Evolutionary conservation across 2,113 vertebrate species (phyloP), one percentile per base, ranked within the genome.

Genomic region (Formicarius rufipectus): DNA sequence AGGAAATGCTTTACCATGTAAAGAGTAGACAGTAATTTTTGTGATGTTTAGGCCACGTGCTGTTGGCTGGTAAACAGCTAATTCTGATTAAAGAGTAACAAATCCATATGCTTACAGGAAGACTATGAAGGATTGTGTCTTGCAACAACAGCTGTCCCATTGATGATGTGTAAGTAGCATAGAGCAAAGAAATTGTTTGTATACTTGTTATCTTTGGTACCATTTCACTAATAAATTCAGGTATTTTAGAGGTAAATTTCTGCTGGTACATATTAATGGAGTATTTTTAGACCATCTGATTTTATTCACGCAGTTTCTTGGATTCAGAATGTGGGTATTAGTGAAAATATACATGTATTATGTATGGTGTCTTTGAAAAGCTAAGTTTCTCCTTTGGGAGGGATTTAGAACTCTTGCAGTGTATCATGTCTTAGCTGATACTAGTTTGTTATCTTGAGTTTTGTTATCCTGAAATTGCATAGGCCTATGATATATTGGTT

Each of bases 1-100:
- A 96, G 95, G 85, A 97, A 92, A 96, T 98, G 96, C 98, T 98
- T 98, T 98, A 98, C 98, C 96, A 96, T 98, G 98, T 98, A 98
- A 98, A 98, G 98, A 98, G 97, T 97, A 96, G 94, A 93, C 93
- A 95, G 94, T 96, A 95, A 95, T 97, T 98, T 97, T 97, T 97
- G 87, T 95, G 96, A 97, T 98, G 80, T 93, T 97, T 96, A 96
- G 97, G 55, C 97, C 97, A 97, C 93, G 37, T 96, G 89, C 77
- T 88, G 94, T 97, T 98, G 97, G 84, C 97, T 97, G 75, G 71
- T 95, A 96, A 98, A 95, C 96, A 96, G 95, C 94, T 95, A 96
- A 97, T 96, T 97, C 97, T 97, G 94, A 94, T 98, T 91, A 77
- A 97, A 69, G 89, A 96, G 91, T 93, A 89, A 96, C 93, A 94